phyloP scores from a whole-genome alignment of 2,113 vertebrate species.

The Megaleporinus macrocephalus region DNA sequence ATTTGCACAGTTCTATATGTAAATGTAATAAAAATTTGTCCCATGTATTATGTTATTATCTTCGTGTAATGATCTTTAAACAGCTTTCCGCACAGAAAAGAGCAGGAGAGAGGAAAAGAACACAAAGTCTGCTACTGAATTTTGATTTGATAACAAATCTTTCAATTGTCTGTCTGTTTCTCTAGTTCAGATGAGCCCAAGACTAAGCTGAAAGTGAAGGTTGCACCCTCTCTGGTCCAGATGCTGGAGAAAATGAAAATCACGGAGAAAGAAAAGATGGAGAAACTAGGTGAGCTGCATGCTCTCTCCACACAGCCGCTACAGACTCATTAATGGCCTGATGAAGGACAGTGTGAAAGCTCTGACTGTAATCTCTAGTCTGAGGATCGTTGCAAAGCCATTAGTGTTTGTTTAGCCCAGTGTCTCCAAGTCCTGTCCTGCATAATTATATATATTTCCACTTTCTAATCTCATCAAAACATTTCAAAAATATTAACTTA shows the following conservation, averaged over 20 bases:
- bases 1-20: no score
- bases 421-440: background rate
- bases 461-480: no score
- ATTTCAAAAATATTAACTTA: no score
- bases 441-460: no score
- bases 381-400: background rate
- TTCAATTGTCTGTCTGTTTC: no score
- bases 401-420: background rate
- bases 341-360: no score
- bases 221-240: slow-evolving; percentile 79
- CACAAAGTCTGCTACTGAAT: background rate
- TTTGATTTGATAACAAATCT: background rate
- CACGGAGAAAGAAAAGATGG: slow-evolving; percentile 51
- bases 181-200: slow-evolving; percentile 80
- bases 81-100: no score
- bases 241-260: slow-evolving; percentile 79
- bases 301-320: background rate
- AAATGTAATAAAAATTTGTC: no score
- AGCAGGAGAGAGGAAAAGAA: background rate
- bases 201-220: slow-evolving; percentile 76
- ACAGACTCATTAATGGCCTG: background rate
- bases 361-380: background rate
- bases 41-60: no score
- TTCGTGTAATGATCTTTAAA: no score
- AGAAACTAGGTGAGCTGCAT: slow-evolving; percentile 54